Conservation (phyloP, 2,797 vertebrate species). For the Dermochelys coriacea region DNA sequence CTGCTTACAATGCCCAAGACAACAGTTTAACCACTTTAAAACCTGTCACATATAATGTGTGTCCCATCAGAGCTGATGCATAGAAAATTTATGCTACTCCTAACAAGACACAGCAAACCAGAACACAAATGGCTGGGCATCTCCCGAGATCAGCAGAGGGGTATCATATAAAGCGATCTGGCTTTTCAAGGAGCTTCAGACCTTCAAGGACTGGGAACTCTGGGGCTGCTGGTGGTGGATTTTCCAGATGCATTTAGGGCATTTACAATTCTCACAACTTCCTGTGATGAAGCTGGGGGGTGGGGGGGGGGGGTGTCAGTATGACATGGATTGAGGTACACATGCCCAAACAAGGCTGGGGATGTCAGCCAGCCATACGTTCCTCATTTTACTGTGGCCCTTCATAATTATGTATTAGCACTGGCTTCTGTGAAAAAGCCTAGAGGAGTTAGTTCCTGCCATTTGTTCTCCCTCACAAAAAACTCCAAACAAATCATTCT, state of each 20-base stretch:
- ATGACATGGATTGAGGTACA: not conserved
- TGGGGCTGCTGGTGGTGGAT: slow-evolving; percentile 5
- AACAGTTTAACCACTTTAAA: not conserved
- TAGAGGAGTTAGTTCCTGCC: not conserved
- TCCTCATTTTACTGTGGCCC: not conserved
- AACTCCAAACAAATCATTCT: not conserved
- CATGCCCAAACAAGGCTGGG: not conserved
- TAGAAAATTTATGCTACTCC: not conserved
- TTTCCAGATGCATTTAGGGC: slow-evolving; percentile 70
- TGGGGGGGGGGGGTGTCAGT: not conserved
- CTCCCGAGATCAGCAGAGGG: not conserved
- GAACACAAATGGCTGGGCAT: not conserved
- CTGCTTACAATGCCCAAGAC: not conserved
- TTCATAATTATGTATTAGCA: not conserved
- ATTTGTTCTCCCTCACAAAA: not conserved
- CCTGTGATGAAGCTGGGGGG: slow-evolving; percentile 49
- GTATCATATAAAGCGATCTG: slow-evolving; percentile 15
- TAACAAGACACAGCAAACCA: not conserved
- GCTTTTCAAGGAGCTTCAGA: slow-evolving; percentile 56
- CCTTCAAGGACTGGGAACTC: slow-evolving; percentile 43
- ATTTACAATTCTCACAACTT: slow-evolving; percentile 61
- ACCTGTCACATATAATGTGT: not conserved
- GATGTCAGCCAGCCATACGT: not conserved
- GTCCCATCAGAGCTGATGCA: not conserved
- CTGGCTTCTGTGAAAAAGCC: not conserved